phyloP scores from a whole-genome alignment of 2,888 invertebrate species.

The Xestia xanthographa region DNA sequence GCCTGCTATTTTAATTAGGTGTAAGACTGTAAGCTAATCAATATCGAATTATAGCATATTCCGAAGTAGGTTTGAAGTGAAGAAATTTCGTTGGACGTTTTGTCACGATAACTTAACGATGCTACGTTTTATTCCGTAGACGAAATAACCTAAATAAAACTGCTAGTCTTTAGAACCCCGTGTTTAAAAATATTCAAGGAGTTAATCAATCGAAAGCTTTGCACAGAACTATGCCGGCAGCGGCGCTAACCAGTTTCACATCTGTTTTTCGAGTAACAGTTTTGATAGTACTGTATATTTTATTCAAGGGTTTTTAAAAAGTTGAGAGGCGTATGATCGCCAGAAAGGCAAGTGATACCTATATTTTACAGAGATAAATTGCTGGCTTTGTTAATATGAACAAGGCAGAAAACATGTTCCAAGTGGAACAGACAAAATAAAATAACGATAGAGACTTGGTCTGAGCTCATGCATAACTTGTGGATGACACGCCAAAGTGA shows the following conservation, averaged over 20 bases:
- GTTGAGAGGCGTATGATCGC: neutral
- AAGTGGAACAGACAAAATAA: neutral
- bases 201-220: constrained; percentile 52
- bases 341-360: neutral
- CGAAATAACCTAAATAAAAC: neutral
- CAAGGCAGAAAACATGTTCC: neutral
- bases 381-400: neutral
- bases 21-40: neutral
- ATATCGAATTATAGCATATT: neutral
- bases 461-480: neutral
- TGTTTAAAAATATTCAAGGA: constrained; percentile 47
- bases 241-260: too few relatives aligned
- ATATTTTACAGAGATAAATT: neutral
- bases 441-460: neutral
- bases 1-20: constrained; percentile 1
- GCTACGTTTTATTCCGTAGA: neutral
- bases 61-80: neutral
- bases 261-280: neutral
- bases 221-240: constrained; percentile 59
- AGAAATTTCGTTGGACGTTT: neutral
- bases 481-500: neutral
- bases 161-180: neutral
- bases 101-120: neutral
- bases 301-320: neutral
- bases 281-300: neutral